Base-by-base conservation (phyloP, 2,797 vertebrate species). In the Mus spretus region DNA sequence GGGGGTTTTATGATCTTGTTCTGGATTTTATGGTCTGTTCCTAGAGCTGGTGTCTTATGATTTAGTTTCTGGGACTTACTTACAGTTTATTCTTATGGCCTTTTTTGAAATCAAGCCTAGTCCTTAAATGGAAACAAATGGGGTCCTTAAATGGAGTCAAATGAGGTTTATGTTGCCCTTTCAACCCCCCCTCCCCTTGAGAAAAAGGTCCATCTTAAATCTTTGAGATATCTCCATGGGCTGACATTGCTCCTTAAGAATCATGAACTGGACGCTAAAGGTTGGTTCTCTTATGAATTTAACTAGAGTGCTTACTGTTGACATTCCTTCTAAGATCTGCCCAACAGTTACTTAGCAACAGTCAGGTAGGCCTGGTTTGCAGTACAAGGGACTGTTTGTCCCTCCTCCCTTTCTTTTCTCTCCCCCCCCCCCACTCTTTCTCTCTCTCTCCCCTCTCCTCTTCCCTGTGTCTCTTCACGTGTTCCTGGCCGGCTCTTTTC, bases 401-500 rank as follows among this genome's bases (percentile, higher is more conserved):
- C 6, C 14, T 2, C 17, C 65, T 50, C 10, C 50, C 50, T 50
- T 50, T 34, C 67, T 15, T 8, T 15, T 19, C 6, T 2, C 6
- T 2, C 67, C 2, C 15, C 6, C 3, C 34, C 8, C 6, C 3
- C 34, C 8, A n/a, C n/a, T n/a, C n/a, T n/a, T n/a, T n/a, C n/a
- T n/a, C 6, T 0, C 67, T 70, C 67, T 72, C 67, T 20, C 15
- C 34, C 2, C 34, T 70, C 3, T 9, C 34, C 67, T 67, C 65
- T 67, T 0, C 67, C 67, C 2, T 13, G 6, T n/a, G 34, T 70
- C 6, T 19, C 67, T n/a, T 6, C 6, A 8, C 1, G 1, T 72
- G 34, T 72, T 19, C 17, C 67, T 72, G 34, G 17, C 7, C 1
- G 17, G 3, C 3, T 72, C 65, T 70, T n/a, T n/a, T n/a, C 67